Evolutionary conservation across 2,113 vertebrate genomes (phyloP), one percentile per base, ranked within the genome.

Genomic region (Arvicanthis niloticus): DNA sequence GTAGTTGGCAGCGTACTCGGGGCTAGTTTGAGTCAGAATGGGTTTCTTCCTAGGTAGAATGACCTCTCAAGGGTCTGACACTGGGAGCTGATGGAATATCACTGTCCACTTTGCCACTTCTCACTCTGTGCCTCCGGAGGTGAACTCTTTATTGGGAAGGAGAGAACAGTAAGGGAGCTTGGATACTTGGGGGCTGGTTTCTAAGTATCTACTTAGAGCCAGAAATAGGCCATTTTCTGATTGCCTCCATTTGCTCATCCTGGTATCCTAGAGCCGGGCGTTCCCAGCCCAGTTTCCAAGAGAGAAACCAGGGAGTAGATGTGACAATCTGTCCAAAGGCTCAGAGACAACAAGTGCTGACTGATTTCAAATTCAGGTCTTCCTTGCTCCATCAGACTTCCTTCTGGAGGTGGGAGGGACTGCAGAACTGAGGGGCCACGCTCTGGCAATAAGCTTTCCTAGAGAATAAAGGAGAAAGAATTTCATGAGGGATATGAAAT

Each of bases 21-120:
- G 42, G 51, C 29, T 37, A 37, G 24, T 65, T 86, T 89, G 94
- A 95, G 86, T 95, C 89, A 92, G 48, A 11, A 15, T 26, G 1
- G 1, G 9, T 68, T 67, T 68, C 93, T 95, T 75, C 56, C 87
- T 93, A 78, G 26, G 53, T 53, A 93, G 95, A 91, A 67, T n/a
- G 40, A 84, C 1, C 7, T 60, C 56, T 62, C 45, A 24, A n/a
- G 42, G 40, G 19, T 72, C 75, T 1, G 5, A 85, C n/a, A 10
- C n/a, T 12, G 29, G 34, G 1, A n/a, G 72, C 72, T 80, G 34
- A 90, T 7, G 82, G 77, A 73, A 75, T 81, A 68, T 86, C 60
- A 48, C 15, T 0, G 1, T 56, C 62, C 11, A 0, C 17, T 87
- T 37, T 37, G 31, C 85, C 29, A 84, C 3, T 0, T 40, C 92